Evolutionary conservation across 2,113 vertebrate genomes (phyloP), one percentile per base, ranked within the genome.

Genomic region (Spea bombifrons): DNA sequence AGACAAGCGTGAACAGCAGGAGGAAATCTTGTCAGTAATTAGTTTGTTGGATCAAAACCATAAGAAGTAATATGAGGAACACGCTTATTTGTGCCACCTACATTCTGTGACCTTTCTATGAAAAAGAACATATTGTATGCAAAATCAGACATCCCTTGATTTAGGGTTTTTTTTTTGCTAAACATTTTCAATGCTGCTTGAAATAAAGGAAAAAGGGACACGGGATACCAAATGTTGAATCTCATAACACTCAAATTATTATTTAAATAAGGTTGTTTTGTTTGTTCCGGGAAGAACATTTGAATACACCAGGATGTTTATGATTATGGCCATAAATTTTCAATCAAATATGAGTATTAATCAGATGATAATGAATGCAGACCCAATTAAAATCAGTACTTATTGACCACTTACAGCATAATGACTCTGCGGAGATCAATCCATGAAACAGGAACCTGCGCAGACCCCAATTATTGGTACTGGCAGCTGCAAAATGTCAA

Each of bases 1-100:
- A 49, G 66, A 76, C 44, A 76, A 75, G 47, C 73, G 43, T 44
- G 73, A 68, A 69, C 75, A 76, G 75, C 52, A 69, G 66, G 75
- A 76, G 66, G 75, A 44, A 76, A 68, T 59, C 53, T 68, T 69
- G 75, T 59, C 59, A 66, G 46, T 76, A 76, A 76, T 76, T 69
- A 68, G 59, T 68, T 59, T 76, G 53, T 69, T 76, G 52, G 44
- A 76, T 76, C 65, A 76, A 76, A 76, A 67, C 66, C 65, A 69
- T 59, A 69, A 53, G 44, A 76, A 59, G 16, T 44, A 17, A 43
- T 76, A 66, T 16, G 43, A 68, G 16, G 43, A 67, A 59, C 16
- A 16, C 4, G 75, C 66, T 75, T n/a, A 16, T 76, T 76, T 69
- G 66, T 67, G 48, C 75, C 30, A 45, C 15, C 17, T 69, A 45